A percentile compares a stretch with the other conserved stretches of the same genome.
Evolutionary conservation across 2,888 invertebrate genomes (phyloP).

Genomic region (Brachynemurus nebulosus): DNA sequence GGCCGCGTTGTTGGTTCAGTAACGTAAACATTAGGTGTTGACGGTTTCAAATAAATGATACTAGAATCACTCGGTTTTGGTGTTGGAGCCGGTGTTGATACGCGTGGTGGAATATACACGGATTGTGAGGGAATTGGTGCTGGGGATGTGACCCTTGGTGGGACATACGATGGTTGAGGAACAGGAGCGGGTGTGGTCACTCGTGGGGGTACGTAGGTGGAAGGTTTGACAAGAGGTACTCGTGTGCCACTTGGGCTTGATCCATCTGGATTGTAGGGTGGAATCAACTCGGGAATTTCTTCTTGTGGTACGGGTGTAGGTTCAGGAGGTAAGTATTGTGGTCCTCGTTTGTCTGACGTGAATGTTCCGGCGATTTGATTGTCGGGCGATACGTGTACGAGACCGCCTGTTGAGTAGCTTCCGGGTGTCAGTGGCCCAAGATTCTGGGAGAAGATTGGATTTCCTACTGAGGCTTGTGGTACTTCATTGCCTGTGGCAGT

Average conservation of each 20-base stretch:
- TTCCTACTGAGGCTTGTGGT: slow-evolving; percentile 1
- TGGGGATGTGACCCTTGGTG: slow-evolving; percentile 15
- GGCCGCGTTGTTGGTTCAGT: slow-evolving; percentile 17
- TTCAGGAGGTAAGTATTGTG: slow-evolving; percentile 29
- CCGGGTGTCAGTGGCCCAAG: neutral
- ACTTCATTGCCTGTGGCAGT: neutral
- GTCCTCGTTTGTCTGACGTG: slow-evolving; percentile 21
- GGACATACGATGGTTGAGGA: slow-evolving; percentile 14
- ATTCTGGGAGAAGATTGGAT: neutral
- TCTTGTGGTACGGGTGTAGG: slow-evolving; percentile 5
- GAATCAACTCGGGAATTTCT: slow-evolving; percentile 14
- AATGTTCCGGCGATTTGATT: neutral
- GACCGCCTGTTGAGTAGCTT: neutral
- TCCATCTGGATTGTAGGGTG: slow-evolving; percentile 11
- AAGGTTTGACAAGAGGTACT: too few species aligned
- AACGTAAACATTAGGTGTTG: slow-evolving; percentile 16
- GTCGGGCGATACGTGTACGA: neutral
- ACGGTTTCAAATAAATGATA: slow-evolving; percentile 21
- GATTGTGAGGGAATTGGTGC: slow-evolving; percentile 15
- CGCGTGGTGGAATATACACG: slow-evolving; percentile 25
- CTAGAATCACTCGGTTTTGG: slow-evolving; percentile 22
- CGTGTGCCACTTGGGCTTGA: too few species aligned
- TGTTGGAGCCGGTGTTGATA: slow-evolving; percentile 9
- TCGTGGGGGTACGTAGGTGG: slow-evolving; percentile 10
- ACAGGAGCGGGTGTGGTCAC: neutral